These are phyloP conservation scores for Microtus montanus DNA, from an alignment of 2,113 vertebrate species.

Conservation along the genomic window DNA sequence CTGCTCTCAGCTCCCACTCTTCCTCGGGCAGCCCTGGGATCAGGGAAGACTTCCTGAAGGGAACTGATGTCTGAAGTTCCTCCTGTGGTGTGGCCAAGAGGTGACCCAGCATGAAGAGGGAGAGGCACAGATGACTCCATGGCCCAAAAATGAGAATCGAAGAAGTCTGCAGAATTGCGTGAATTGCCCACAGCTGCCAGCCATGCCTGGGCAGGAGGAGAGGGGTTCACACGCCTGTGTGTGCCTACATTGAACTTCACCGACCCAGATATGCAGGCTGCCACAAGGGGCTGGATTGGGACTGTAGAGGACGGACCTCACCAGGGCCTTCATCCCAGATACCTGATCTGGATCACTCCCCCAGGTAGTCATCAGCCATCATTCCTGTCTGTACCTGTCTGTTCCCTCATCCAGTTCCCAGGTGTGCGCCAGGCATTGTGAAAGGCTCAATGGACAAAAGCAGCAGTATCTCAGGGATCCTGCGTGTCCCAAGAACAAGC, in stretches of 20 bases:
- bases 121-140: slow-evolving; percentile 78
- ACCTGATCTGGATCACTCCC: neutral
- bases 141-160: slow-evolving; percentile 79
- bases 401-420: neutral
- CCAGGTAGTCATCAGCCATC: neutral
- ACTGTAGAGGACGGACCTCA: neutral
- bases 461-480: neutral
- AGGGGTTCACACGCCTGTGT: slow-evolving; percentile 71
- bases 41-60: neutral
- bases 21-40: neutral
- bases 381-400: neutral
- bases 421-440: slow-evolving; percentile 40
- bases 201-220: slow-evolving; percentile 59
- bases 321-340: neutral
- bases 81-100: slow-evolving; percentile 72
- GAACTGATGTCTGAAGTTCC: neutral
- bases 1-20: neutral
- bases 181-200: slow-evolving; percentile 75
- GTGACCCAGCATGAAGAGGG: slow-evolving; percentile 71
- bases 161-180: slow-evolving; percentile 80
- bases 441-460: neutral
- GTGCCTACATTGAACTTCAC: slow-evolving; percentile 1
- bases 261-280: neutral
- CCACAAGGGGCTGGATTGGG: neutral
- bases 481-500: neutral